Base-by-base conservation (phyloP, 2,113 vertebrate species). In the Nanorana parkeri region DNA sequence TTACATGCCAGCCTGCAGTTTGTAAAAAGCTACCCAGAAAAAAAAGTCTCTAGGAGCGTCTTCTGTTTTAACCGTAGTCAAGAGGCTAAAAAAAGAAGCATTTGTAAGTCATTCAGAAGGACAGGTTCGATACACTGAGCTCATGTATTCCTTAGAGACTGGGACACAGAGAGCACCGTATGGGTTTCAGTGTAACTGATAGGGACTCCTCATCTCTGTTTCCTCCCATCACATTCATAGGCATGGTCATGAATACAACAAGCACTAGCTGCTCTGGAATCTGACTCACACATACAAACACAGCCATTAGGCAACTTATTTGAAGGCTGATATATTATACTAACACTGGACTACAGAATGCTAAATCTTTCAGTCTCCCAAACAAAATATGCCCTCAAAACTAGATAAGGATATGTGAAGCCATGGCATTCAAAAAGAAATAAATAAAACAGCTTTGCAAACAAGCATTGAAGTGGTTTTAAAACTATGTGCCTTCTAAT, bases 171-270 rank as follows among this genome's bases (percentile, higher is more conserved):
- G 63, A 68, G 63, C 61, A 68, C 63, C 64, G 71, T 61, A 52
- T 29, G 58, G 56, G 29, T 75, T 75, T 74, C 69, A 66, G 47
- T 74, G 80, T 82, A 82, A 82, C 69, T 55, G 69, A 81, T 81
- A 65, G 54, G 54, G 28, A 78, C 21, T 69, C 47, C 47, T 65
- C 68, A 41, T 60, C 61, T 81, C 68, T 47, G 13, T 28, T 52
- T 13, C 47, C 16, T 81, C 20, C 29, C 56, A 64, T 63, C 26
- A 74, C 71, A 56, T 55, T 56, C 58, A 21, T 20, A 58, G 51
- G 15, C 17, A 36, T 74, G 55, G 17, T 26, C 28, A 28, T 73
- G 23, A 26, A 28, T 28, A 60, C n/a, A 60, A 23, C 58, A 60
- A 60, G 20, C 54, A 19, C 19, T 28, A 32, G 54, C 54, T 28